Base-by-base conservation (phyloP, 2,888 invertebrate species). In the Drosophila nr. perissopoda region DNA sequence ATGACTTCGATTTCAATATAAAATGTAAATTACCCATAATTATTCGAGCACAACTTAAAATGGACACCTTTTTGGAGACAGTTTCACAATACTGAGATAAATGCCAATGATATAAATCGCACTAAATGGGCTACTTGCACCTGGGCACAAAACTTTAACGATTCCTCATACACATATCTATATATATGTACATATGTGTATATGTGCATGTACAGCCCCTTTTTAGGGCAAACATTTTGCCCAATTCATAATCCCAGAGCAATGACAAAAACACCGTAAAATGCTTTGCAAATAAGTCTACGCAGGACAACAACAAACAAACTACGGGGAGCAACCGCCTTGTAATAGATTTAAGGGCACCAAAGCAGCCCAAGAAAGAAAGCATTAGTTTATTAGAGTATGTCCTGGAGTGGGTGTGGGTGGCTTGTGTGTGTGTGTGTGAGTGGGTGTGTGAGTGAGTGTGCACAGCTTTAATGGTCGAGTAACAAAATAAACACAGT, bases 311-410 rank as follows among this genome's bases (percentile, higher is more conserved):
- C 62, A 63, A 52, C 48, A 71, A 70, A n/a, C 36, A 49, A 59
- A 59, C 51, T 69, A 58, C 42, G 38, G 38, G 8, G 42, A 51
- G 36, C 45, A 80, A 88, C 86, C 74, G 78, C 38, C 77, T 54
- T 54, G 78, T 78, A 86, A 86, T 89, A 87, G 83, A 87, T 89
- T 83, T 88, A 80, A 76, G 86, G 73, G 65, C 62, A 69, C 27
- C 40, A 64, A 56, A 67, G 52, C 56, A 69, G 56, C 58, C 78
- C 80, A 10, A 53, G 73, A 66, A 70, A 66, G 36, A 76, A 69
- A 78, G 79, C 89, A 85, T 85, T 85, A 89, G 85, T 89, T 89
- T 85, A 85, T 89, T 89, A 82, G 77, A 88, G 63, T 59, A 48
- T 73, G 61, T 60, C 33, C 45, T 31, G 40, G 34, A 36, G 52